Evolutionary conservation across 37 sponge, comb jelly and placozoan species (phyloP).

Genomic region (Bolinopsis microptera): DNA sequence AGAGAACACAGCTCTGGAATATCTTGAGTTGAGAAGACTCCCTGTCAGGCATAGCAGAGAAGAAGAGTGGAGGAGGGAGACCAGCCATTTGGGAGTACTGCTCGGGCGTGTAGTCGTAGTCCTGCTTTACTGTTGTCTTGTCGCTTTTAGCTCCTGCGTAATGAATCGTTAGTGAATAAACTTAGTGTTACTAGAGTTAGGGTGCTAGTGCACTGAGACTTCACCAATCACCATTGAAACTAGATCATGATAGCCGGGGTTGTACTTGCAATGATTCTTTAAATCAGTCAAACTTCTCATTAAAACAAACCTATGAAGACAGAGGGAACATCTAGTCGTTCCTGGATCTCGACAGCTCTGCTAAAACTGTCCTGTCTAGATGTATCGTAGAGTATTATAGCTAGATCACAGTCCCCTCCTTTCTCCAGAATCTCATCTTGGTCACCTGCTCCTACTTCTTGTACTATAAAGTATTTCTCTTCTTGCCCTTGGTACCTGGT

Average conservation of each 20-base stretch:
- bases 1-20: slow-evolving; percentile 59
- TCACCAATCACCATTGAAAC: no score
- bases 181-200: no score
- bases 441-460: not conserved
- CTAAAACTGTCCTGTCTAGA: slow-evolving; percentile 72
- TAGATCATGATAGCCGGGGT: no score
- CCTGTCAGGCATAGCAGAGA: slow-evolving; percentile 46
- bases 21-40: slow-evolving; percentile 29
- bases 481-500: slow-evolving; percentile 33
- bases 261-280: no score
- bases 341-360: slow-evolving; percentile 68
- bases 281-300: no score
- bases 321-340: slow-evolving; percentile 24
- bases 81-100: slow-evolving; percentile 61
- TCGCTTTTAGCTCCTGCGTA: slow-evolving; percentile 22
- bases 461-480: slow-evolving; percentile 45
- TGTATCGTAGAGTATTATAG: slow-evolving; percentile 79
- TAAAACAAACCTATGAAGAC: slow-evolving; percentile 57
- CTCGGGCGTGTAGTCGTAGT: slow-evolving; percentile 48
- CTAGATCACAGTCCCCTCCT: slow-evolving; percentile 72
- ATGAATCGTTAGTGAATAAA: no score
- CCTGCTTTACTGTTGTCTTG: slow-evolving; percentile 42
- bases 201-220: no score
- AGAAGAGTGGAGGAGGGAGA: slow-evolving; percentile 26
- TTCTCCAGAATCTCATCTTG: slow-evolving; percentile 10